Percentiles rank a stretch among this genome's conserved stretches.
Evolutionary conservation across 2,113 vertebrate species (phyloP).

Genomic region (Lophotis ruficrista): DNA sequence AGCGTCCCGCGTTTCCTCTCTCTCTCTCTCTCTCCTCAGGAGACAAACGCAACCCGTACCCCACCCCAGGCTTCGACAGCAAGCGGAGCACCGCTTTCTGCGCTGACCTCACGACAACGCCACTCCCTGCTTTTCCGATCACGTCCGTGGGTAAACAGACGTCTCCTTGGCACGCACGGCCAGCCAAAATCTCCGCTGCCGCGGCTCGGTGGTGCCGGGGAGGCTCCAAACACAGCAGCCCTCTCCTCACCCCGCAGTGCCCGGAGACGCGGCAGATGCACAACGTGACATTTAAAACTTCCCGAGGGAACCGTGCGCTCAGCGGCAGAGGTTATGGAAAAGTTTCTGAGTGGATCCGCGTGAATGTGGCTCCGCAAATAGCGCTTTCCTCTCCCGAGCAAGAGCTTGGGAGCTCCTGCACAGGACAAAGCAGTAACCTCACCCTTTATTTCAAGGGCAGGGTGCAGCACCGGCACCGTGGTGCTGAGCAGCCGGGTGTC

Average conservation of each 20-base stretch:
- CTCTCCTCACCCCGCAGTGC: neutral
- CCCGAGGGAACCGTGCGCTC: fast-evolving
- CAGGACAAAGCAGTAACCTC: neutral
- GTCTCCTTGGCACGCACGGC: fast-evolving
- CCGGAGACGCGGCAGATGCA: neutral
- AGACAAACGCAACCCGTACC: neutral
- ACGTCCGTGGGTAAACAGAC: neutral
- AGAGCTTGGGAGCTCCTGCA: neutral
- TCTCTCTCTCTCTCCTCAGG: neutral
- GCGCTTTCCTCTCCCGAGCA: neutral
- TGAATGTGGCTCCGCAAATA: neutral
- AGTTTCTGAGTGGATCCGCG: neutral
- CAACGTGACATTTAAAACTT: neutral
- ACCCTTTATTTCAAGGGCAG: neutral
- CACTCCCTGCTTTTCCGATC: neutral
- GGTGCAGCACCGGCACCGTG: neutral
- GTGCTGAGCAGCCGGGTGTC: fast-evolving
- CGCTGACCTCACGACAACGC: neutral
- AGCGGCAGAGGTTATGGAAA: neutral
- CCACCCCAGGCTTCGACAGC: neutral
- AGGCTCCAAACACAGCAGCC: neutral
- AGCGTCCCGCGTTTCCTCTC: neutral
- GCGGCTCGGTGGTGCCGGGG: no score
- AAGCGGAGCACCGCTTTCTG: neutral
- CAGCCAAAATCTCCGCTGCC: neutral